Evolutionary conservation across 2,888 invertebrate genomes (phyloP).

Genomic region (Iselma pallidipennis): DNA sequence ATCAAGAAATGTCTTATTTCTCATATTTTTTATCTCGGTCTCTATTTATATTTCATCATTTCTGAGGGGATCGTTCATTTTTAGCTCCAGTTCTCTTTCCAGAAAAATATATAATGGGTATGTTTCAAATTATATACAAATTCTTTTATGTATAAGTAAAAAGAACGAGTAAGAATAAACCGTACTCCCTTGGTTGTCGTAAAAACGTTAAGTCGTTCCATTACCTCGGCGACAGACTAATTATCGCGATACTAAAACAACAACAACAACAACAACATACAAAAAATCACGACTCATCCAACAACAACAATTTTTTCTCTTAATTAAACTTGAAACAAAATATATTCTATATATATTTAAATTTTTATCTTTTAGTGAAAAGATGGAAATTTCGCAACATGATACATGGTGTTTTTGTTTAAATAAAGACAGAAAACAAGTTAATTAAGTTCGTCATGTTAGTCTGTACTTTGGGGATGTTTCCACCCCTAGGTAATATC

Average conservation of each 20-base stretch:
- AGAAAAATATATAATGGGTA: slow-evolving; percentile 3
- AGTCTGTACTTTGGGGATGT: slow-evolving; percentile 40
- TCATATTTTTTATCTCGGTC: too few relatives aligned
- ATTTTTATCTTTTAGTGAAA: slow-evolving; percentile 11
- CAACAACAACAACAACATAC: neutral
- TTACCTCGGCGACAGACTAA: slow-evolving; percentile 9
- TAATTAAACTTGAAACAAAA: neutral
- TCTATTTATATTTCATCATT: neutral
- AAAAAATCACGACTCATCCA: slow-evolving; percentile 1
- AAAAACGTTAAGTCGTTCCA: slow-evolving; percentile 3
- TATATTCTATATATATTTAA: neutral
- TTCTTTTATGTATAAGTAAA: neutral
- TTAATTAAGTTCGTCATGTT: slow-evolving; percentile 50
- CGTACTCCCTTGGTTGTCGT: neutral
- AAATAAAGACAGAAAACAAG: slow-evolving; percentile 45
- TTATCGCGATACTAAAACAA: slow-evolving; percentile 11
- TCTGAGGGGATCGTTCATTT: neutral
- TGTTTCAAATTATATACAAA: neutral
- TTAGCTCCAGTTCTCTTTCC: slow-evolving; percentile 8
- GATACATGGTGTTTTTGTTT: slow-evolving; percentile 43
- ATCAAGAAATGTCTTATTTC: neutral
- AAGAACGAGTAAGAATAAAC: neutral
- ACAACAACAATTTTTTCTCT: neutral
- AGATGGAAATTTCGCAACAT: slow-evolving; percentile 41
- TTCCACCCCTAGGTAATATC: slow-evolving; percentile 42